Evolutionary conservation across 1,140 invertebrate species (phyloP).

Genomic region (Drosophila ficusphila): DNA sequence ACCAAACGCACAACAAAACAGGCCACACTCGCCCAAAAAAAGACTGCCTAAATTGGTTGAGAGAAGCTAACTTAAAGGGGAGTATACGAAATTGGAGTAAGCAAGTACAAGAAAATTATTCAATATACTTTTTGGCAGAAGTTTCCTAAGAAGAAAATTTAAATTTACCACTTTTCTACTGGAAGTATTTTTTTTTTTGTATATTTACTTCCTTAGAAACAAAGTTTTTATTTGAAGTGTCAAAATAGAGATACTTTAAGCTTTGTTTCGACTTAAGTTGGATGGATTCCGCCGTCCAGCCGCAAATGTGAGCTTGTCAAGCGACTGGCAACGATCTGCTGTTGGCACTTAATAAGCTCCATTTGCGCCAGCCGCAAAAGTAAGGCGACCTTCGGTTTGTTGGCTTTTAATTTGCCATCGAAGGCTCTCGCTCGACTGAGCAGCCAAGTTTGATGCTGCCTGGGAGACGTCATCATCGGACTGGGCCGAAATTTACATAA

Average conservation of each 20-base stretch:
- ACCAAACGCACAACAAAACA: slow-evolving; percentile 56
- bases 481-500: slow-evolving; percentile 52
- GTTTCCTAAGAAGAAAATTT: too few species aligned
- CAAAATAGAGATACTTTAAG: not conserved
- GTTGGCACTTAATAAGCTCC: slow-evolving; percentile 50
- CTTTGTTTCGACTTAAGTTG: not conserved
- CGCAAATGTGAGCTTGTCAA: slow-evolving; percentile 14
- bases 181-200: too few species aligned
- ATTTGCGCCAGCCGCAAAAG: slow-evolving; percentile 36
- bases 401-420: slow-evolving; percentile 52
- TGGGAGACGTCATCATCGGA: slow-evolving; percentile 14
- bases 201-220: too few species aligned
- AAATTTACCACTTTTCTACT: too few species aligned
- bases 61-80: not conserved
- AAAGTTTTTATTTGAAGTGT: slow-evolving; percentile 1
- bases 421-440: slow-evolving; percentile 30
- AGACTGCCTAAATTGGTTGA: too few species aligned
- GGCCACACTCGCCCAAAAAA: slow-evolving; percentile 1
- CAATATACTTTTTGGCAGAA: too few species aligned
- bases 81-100: too few species aligned
- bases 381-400: slow-evolving; percentile 33
- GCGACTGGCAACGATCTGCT: slow-evolving; percentile 39
- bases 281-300: not conserved
- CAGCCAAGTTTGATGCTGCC: slow-evolving; percentile 23
- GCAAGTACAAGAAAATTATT: too few species aligned